Conservation (phyloP, 1,140 invertebrate species). For the Calephelis nemesis region DNA sequence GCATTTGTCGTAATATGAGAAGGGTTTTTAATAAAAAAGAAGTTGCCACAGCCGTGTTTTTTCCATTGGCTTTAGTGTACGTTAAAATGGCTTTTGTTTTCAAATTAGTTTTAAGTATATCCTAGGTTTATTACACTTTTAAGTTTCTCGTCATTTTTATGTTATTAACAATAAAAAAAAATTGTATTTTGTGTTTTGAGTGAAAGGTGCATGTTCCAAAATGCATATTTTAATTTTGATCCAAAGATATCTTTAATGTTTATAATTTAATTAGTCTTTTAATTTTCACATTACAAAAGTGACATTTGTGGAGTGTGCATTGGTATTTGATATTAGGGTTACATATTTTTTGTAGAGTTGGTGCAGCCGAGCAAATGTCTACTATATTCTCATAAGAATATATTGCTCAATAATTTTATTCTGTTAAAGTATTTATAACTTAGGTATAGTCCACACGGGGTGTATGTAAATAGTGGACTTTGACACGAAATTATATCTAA, state of each 20-base stretch:
- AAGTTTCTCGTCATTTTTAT: conserved; percentile 71
- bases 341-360: conserved; percentile 66
- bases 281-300: conserved; percentile 60
- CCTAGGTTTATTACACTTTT: conserved; percentile 59
- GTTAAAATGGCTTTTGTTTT: conserved; percentile 72
- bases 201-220: conserved; percentile 70
- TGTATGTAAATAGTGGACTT: conserved; percentile 60
- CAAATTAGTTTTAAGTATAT: conserved; percentile 75
- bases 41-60: conserved; percentile 58
- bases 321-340: conserved; percentile 72
- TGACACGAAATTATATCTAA: conserved; percentile 71
- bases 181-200: conserved; percentile 62
- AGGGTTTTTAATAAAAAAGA: conserved; percentile 44
- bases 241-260: conserved; percentile 72
- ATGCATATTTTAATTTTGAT: conserved; percentile 76
- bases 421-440: conserved; percentile 74
- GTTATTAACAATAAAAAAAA: conserved; percentile 58
- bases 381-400: conserved; percentile 76
- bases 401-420: conserved; percentile 78
- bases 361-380: conserved; percentile 77
- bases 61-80: conserved; percentile 51
- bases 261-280: conserved; percentile 58
- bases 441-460: conserved; percentile 62
- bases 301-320: conserved; percentile 77
- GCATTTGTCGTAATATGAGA: conserved; percentile 49